A percentile compares a stretch with the other conserved stretches of the same genome.
These are phyloP conservation scores for Diachasma alloeum DNA, from an alignment of 1,140 invertebrate species.

Conservation along the genomic window DNA sequence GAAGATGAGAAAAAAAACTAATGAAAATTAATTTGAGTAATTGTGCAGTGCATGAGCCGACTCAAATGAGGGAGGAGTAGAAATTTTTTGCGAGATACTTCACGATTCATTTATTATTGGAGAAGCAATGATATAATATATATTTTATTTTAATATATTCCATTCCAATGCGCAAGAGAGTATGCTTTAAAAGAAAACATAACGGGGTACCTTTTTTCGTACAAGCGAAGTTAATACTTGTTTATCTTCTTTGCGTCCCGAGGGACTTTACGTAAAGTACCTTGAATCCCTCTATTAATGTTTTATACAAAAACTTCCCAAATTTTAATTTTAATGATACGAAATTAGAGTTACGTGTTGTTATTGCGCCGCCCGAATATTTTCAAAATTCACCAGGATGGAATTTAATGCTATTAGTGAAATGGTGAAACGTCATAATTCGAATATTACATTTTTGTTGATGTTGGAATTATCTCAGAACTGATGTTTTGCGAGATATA, in stretches of 20 bases:
- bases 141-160: conserved; percentile 64
- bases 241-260: conserved; percentile 45
- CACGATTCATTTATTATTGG: conserved; percentile 14
- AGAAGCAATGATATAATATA: conserved; percentile 35
- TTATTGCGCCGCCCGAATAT: conserved; percentile 25
- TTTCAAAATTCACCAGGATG: not conserved
- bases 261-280: conserved; percentile 55
- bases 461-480: not conserved
- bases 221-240: conserved; percentile 49
- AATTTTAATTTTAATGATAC: conserved; percentile 23
- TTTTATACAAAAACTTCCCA: conserved; percentile 24
- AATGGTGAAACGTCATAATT: not conserved
- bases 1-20: not conserved
- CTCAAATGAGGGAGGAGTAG: not conserved
- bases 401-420: not conserved
- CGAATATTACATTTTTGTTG: not conserved
- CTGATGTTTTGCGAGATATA: not conserved
- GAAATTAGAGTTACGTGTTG: conserved; percentile 37
- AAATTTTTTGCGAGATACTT: not conserved
- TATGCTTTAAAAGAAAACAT: conserved; percentile 53
- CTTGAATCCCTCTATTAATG: conserved; percentile 49
- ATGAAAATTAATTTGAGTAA: not conserved
- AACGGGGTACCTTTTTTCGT: conserved; percentile 48
- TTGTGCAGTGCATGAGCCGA: not conserved
- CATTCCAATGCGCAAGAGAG: conserved; percentile 53